Percentiles rank a stretch among this genome's conserved stretches.
phyloP scores from a whole-genome alignment of 92 coral and sea anemone species.

The Blastomussa wellsi region DNA sequence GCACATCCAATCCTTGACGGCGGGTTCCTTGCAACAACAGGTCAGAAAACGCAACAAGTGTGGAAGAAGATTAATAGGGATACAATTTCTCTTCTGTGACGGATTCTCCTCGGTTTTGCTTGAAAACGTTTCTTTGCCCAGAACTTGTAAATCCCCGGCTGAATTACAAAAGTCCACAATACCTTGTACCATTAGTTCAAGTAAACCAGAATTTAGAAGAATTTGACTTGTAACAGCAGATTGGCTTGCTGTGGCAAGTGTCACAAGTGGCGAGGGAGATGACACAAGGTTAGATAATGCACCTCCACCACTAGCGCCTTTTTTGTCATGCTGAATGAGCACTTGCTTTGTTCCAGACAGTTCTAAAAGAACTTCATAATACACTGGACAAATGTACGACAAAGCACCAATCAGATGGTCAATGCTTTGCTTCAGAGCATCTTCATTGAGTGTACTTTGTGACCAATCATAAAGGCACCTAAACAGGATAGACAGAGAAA shows the following conservation, averaged over 20 bases:
- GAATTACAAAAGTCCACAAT: constrained; percentile 55
- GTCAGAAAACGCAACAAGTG: constrained; percentile 77
- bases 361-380: constrained; percentile 72
- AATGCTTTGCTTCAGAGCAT: constrained; percentile 75
- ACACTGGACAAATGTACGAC: constrained; percentile 69
- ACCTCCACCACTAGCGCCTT: constrained; percentile 14
- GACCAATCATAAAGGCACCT: constrained; percentile 86
- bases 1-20: constrained; percentile 83
- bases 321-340: constrained; percentile 38
- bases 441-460: constrained; percentile 60
- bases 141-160: not conserved
- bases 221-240: constrained; percentile 58
- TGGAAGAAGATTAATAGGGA: constrained; percentile 53
- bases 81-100: not conserved
- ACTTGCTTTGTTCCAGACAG: constrained; percentile 66
- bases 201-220: constrained; percentile 77
- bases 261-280: constrained; percentile 53
- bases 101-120: not conserved
- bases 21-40: constrained; percentile 70
- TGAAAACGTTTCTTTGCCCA: not conserved
- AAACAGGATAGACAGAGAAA: not conserved
- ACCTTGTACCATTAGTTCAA: constrained; percentile 58
- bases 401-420: constrained; percentile 83
- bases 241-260: constrained; percentile 73
- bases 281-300: constrained; percentile 45